phyloP scores from a whole-genome alignment of 2,113 vertebrate species.

The Oreocharis arfaki region DNA sequence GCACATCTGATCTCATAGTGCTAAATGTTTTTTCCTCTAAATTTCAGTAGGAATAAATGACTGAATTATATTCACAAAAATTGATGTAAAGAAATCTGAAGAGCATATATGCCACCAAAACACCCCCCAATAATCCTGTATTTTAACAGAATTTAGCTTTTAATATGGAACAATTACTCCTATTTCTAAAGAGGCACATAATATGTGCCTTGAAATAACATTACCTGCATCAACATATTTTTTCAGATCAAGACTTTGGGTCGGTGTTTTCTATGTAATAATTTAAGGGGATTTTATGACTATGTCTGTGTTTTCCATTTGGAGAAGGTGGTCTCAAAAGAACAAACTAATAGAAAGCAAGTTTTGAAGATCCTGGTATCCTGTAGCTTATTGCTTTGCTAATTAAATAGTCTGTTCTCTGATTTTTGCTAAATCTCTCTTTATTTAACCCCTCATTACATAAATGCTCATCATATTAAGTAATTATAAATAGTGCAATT shows the following conservation, averaged over 20 bases:
- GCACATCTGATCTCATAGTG: background rate
- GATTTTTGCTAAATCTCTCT: constrained; percentile 33
- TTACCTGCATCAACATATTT: background rate
- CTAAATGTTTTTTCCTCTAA: background rate
- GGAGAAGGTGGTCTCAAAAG: background rate
- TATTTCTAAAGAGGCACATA: background rate
- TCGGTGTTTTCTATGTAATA: background rate
- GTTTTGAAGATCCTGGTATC: background rate
- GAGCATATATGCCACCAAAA: background rate
- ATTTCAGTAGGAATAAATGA: background rate
- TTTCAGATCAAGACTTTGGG: background rate
- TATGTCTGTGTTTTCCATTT: background rate
- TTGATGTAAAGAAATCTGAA: background rate
- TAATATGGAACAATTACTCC: background rate
- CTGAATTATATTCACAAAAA: background rate
- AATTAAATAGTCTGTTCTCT: constrained; percentile 5
- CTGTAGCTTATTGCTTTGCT: background rate
- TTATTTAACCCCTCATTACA: constrained; percentile 29
- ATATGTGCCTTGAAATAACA: background rate
- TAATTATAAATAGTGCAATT: constrained; percentile 53
- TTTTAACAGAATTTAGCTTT: background rate
- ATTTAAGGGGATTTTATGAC: background rate
- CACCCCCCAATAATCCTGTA: background rate
- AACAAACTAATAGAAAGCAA: background rate
- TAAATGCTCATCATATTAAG: constrained; percentile 13